These are phyloP conservation scores for Rhagophthalmus giganteus DNA, from an alignment of 2,888 invertebrate species.

Conservation along the genomic window DNA sequence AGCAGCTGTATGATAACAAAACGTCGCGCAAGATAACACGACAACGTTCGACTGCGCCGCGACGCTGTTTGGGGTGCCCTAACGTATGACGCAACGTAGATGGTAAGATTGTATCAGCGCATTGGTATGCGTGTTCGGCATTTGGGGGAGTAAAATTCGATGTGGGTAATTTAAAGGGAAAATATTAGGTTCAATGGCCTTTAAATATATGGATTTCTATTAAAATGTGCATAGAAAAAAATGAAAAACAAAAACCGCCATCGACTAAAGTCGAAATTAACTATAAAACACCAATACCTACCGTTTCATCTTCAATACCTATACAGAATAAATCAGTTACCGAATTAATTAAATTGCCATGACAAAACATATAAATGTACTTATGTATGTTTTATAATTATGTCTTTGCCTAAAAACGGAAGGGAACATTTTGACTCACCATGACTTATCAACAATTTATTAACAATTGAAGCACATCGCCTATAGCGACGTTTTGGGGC, in stretches of 20 bases:
- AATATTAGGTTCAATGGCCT: neutral
- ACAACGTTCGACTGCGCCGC: slow-evolving; percentile 22
- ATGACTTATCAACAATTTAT: no score
- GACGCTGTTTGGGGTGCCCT: slow-evolving; percentile 20
- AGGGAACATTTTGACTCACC: no score
- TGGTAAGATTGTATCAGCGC: slow-evolving; percentile 19
- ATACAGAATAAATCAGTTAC: neutral
- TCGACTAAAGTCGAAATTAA: no score
- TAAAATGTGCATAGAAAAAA: no score
- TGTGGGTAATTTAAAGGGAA: neutral
- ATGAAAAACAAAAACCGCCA: no score
- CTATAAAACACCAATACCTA: no score
- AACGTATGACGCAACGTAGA: slow-evolving; percentile 22
- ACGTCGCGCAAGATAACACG: slow-evolving; percentile 15
- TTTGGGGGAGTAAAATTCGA: slow-evolving; percentile 10
- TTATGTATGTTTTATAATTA: neutral
- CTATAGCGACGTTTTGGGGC: no score
- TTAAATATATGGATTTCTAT: neutral
- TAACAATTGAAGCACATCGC: no score
- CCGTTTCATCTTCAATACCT: no score
- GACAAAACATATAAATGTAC: neutral
- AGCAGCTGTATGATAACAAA: slow-evolving; percentile 14
- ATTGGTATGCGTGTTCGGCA: slow-evolving; percentile 20
- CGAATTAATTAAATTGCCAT: neutral
- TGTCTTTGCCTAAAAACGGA: neutral